Conservation (phyloP, 2,797 vertebrate species). For the Protonibea diacanthus region DNA sequence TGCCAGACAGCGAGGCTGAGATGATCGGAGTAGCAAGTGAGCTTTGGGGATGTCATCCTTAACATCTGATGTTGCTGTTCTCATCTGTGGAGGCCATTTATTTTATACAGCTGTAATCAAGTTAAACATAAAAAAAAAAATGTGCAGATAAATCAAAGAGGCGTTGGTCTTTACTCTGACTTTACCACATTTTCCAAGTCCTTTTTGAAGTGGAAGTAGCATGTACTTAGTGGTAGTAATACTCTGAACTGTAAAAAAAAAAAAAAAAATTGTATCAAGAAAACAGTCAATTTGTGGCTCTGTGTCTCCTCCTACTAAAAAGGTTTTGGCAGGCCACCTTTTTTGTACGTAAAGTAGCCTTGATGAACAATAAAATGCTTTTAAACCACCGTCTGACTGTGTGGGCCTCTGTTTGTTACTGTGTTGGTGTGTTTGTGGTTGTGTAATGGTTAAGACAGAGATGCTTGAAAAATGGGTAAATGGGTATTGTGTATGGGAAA, state of each 20-base stretch:
- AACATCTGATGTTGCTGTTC: constrained; percentile 22
- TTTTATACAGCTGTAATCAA: constrained; percentile 44
- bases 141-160: constrained; percentile 61
- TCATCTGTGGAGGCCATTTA: constrained; percentile 49
- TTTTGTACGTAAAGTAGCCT: constrained; percentile 99
- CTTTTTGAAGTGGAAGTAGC: constrained; percentile 80
- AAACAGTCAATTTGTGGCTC: constrained; percentile 92
- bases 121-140: constrained; percentile 35
- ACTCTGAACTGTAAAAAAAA: constrained; percentile 78
- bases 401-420: constrained; percentile 30
- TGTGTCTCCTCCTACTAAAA: constrained; percentile 92
- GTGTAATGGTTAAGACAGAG: background rate
- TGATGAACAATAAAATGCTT: constrained; percentile 99
- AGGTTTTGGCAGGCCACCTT: constrained; percentile 99
- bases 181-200: constrained; percentile 57
- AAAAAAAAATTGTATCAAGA: constrained; percentile 85
- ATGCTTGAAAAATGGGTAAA: background rate
- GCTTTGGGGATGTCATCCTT: constrained; percentile 11
- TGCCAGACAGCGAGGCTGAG: constrained; percentile 21
- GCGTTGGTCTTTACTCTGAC: constrained; percentile 53
- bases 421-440: constrained; percentile 11
- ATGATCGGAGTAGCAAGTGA: constrained; percentile 14
- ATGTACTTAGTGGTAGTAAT: constrained; percentile 80
- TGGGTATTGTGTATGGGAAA: background rate
- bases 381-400: constrained; percentile 89